Evolutionary conservation across 2,113 vertebrate species (phyloP).

Genomic region (Proterorhinus semilunaris): DNA sequence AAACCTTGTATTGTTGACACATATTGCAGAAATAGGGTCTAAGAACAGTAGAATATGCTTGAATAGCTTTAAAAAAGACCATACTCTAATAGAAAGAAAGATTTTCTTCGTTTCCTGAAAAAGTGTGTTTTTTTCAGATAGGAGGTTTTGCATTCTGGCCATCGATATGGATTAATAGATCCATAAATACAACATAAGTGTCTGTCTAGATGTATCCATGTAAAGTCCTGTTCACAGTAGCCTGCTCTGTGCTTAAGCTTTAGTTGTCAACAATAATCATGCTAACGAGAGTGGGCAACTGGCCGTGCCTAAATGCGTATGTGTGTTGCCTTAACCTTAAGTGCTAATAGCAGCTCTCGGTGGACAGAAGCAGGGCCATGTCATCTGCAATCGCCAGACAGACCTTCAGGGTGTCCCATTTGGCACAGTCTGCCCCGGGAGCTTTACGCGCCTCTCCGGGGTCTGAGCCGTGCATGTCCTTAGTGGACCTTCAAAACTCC

Average conservation of each 20-base stretch:
- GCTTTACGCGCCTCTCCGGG: slow-evolving; percentile 44
- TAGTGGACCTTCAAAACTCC: slow-evolving; percentile 50
- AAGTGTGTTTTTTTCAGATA: no score
- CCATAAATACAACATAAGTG: no score
- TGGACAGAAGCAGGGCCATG: slow-evolving; percentile 69
- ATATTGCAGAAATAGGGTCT: no score
- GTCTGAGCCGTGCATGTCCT: slow-evolving; percentile 53
- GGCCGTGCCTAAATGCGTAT: slow-evolving; percentile 11
- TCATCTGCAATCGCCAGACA: slow-evolving; percentile 72
- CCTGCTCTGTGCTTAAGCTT: slow-evolving; percentile 10
- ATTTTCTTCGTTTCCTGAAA: no score
- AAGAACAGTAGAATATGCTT: no score
- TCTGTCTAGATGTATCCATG: no score
- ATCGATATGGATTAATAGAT: no score
- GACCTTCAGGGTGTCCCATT: slow-evolving; percentile 75
- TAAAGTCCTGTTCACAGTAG: no score
- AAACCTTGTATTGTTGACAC: no score
- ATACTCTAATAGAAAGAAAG: no score
- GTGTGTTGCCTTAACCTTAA: slow-evolving; percentile 49
- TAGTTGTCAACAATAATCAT: slow-evolving; percentile 48
- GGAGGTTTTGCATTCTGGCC: no score
- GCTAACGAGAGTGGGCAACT: slow-evolving; percentile 17
- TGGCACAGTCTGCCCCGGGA: slow-evolving; percentile 61
- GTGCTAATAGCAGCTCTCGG: slow-evolving; percentile 68
- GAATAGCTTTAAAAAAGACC: no score